phyloP scores from a whole-genome alignment of 2,113 vertebrate genomes.

The Acrocephalus arundinaceus region DNA sequence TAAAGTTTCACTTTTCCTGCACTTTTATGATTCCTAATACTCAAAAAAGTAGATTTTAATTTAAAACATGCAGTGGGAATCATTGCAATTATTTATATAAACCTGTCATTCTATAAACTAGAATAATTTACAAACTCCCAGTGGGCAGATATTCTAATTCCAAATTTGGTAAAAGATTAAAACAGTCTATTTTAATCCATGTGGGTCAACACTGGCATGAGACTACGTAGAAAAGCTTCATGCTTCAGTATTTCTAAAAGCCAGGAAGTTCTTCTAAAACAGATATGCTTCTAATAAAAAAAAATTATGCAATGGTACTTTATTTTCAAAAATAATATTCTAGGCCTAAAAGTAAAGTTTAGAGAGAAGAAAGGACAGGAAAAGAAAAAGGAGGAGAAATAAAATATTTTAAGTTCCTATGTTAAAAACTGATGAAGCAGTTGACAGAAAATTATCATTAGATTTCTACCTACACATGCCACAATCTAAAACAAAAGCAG shows the following conservation, averaged over 20 bases:
- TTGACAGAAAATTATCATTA: not conserved
- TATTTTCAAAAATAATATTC: constrained; percentile 24
- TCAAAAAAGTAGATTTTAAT: constrained; percentile 51
- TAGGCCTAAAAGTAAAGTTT: not conserved
- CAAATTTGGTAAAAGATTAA: constrained; percentile 90
- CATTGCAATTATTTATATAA: constrained; percentile 75
- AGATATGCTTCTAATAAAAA: constrained; percentile 38
- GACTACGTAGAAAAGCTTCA: constrained; percentile 76
- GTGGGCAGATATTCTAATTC: constrained; percentile 76
- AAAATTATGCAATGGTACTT: not conserved
- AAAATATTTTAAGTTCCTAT: not conserved
- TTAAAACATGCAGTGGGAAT: constrained; percentile 71
- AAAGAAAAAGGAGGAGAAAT: not conserved
- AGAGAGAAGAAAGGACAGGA: not conserved
- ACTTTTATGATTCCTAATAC: constrained; percentile 13
- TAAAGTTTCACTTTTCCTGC: not conserved
- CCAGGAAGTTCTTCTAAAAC: constrained; percentile 52
- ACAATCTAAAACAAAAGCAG: not conserved
- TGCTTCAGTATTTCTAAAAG: constrained; percentile 61
- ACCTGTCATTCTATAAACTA: constrained; percentile 75
- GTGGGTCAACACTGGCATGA: constrained; percentile 82
- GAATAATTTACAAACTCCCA: constrained; percentile 79
- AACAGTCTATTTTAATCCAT: constrained; percentile 82
- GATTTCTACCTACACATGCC: not conserved
- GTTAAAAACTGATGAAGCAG: not conserved